Conservation (phyloP, 2,797 vertebrate species). For the Pogonophryne albipinna region DNA sequence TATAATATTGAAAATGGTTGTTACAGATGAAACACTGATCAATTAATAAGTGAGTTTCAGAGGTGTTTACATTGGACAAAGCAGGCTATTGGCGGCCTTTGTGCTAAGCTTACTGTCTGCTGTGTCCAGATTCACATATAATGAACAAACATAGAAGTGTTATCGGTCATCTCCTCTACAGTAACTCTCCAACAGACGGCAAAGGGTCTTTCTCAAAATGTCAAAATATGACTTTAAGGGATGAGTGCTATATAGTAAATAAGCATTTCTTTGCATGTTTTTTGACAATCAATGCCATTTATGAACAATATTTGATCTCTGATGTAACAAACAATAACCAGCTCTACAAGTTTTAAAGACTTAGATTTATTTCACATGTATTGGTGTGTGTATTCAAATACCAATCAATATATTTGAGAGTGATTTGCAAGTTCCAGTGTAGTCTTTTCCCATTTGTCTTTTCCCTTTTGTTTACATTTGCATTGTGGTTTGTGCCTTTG, state of each 20-base stretch:
- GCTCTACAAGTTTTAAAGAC: neutral
- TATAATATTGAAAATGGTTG: neutral
- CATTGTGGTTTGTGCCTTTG: slow-evolving; percentile 32
- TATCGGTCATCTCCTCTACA: neutral
- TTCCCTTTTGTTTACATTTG: slow-evolving; percentile 47
- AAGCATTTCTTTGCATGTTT: neutral
- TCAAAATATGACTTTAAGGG: neutral
- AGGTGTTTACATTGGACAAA: neutral
- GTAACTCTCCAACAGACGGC: neutral
- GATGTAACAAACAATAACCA: slow-evolving; percentile 4
- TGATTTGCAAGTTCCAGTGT: slow-evolving; percentile 2
- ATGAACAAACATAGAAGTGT: neutral
- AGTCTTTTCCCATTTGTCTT: neutral
- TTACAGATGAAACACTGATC: neutral
- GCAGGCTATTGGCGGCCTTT: neutral
- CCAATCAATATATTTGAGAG: neutral
- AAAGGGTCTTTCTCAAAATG: neutral
- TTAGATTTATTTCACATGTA: neutral
- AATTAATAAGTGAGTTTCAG: neutral
- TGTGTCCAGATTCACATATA: neutral
- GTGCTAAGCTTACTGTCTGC: neutral
- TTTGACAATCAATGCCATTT: neutral
- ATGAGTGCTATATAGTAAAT: neutral
- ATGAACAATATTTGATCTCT: neutral
- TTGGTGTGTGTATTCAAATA: slow-evolving; percentile 1